Evolutionary conservation across 2,113 vertebrate genomes (phyloP), one percentile per base, ranked within the genome.

Genomic region (Labeo catla): DNA sequence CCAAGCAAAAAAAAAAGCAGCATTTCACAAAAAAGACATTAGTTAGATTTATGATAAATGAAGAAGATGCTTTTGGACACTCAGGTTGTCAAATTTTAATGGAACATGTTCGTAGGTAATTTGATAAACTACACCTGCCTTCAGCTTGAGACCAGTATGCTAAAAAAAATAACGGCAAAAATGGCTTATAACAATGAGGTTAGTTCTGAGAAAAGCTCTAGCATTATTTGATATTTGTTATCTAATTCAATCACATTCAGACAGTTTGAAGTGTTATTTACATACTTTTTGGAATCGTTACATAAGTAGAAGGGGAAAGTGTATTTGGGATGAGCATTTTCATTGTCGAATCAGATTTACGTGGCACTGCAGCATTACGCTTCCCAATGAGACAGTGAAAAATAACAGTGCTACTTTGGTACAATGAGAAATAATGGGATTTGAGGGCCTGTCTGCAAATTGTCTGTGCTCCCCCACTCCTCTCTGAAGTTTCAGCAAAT

Each of bases 361-460:
- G 4, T 4, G n/a, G 76, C 76, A 77, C 28, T 54, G 49, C 77
- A 45, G 49, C 49, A 72, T 66, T n/a, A 61, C 43, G 65, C 47
- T 54, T 68, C 47, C 34, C 81, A 36, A 86, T 76, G 66, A 84
- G 70, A 88, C 47, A 82, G 73, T 79, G 80, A 81, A 84, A 84
- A 84, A 87, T 87, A 49, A 70, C 68, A 21, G 11, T 45, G 23
- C 9, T 28, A 68, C 81, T 68, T 63, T 85, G 68, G 43, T 5
- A 23, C 61, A 21, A 82, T 34, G 80, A 73, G 61, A 72, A 87
- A 86, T 74, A 84, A 83, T 78, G 54, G 84, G 87, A 77, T 88
- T 86, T 85, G 74, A 91, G 93, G 84, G 90, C 81, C 90, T 91
- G 84, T 93, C 91, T 92, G 89, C 83, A 91, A 88, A 92, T 91